phyloP scores from a whole-genome alignment of 2,797 vertebrate species.

The Apodemus agrarius region DNA sequence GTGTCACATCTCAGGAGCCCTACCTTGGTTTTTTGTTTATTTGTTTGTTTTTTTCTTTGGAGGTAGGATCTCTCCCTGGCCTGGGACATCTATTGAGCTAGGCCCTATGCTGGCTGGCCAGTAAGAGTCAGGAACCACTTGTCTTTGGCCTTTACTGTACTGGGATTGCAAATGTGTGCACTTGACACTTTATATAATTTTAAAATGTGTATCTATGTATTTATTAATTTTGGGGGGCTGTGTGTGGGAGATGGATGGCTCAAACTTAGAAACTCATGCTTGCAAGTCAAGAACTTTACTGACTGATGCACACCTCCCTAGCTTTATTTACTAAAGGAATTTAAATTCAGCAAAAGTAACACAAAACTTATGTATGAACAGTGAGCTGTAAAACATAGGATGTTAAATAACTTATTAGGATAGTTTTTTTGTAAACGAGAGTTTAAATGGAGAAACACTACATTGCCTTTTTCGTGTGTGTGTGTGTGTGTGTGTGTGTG shows the following conservation, averaged over 20 bases:
- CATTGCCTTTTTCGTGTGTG: background rate
- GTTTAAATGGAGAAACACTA: background rate
- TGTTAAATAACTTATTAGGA: background rate
- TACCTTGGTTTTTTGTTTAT: background rate
- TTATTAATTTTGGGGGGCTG: background rate
- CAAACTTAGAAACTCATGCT: background rate
- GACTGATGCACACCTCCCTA: background rate
- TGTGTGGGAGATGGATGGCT: background rate
- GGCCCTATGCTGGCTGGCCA: background rate
- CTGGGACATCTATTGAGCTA: background rate
- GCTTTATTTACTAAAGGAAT: background rate
- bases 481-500: background rate
- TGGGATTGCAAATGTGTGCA: background rate
- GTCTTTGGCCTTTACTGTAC: background rate
- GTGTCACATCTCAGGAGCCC: background rate
- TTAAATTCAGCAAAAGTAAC: constrained; percentile 6
- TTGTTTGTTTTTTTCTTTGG: background rate
- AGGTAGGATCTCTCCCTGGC: background rate
- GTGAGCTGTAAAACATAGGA: background rate
- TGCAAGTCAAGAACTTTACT: background rate
- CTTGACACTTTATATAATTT: background rate
- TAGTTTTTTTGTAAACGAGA: background rate
- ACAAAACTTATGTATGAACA: background rate
- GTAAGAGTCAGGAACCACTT: background rate
- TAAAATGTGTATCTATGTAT: background rate